Evolutionary conservation across 2,113 vertebrate species (phyloP).

Genomic region (Forbesichthys papilliferus): DNA sequence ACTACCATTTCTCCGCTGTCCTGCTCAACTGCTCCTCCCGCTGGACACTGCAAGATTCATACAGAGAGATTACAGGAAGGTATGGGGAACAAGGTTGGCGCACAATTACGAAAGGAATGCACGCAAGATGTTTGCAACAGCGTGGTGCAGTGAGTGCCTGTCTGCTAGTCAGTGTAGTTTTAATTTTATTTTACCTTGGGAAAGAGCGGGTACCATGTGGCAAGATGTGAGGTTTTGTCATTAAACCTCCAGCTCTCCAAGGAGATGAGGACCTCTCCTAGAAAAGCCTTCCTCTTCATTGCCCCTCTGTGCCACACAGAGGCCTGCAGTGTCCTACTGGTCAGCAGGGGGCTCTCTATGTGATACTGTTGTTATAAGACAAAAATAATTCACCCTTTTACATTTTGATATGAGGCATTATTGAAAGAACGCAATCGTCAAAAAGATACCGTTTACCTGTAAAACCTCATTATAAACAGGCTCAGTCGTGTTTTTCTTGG

Average conservation of each 20-base stretch:
- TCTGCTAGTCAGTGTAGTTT: too few species aligned
- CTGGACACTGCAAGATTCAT: constrained; percentile 27
- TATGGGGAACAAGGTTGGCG: too few species aligned
- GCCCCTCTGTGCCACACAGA: constrained; percentile 86
- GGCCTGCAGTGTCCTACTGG: constrained; percentile 78
- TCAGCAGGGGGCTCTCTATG: constrained; percentile 78
- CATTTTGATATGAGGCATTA: neutral
- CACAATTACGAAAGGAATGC: neutral
- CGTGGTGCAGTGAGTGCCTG: neutral
- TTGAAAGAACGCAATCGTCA: neutral
- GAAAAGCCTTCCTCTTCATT: constrained; percentile 80
- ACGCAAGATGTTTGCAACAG: neutral
- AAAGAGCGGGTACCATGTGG: constrained; percentile 82
- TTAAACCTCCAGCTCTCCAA: constrained; percentile 81
- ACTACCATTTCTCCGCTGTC: constrained; percentile 58
- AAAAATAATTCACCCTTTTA: neutral
- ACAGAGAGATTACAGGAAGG: neutral
- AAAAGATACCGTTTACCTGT: constrained; percentile 73
- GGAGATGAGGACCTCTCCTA: constrained; percentile 85
- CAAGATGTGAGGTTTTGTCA: constrained; percentile 61
- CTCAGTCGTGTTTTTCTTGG: constrained; percentile 83
- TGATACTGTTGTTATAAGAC: constrained; percentile 71
- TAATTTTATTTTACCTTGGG: constrained; percentile 75
- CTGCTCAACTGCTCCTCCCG: constrained; percentile 36
- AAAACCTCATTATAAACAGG: constrained; percentile 86